A percentile compares a stretch with the other conserved stretches of the same genome.
Conservation (phyloP, 2,113 vertebrate species). For the Salvelinus sp. region DNA sequence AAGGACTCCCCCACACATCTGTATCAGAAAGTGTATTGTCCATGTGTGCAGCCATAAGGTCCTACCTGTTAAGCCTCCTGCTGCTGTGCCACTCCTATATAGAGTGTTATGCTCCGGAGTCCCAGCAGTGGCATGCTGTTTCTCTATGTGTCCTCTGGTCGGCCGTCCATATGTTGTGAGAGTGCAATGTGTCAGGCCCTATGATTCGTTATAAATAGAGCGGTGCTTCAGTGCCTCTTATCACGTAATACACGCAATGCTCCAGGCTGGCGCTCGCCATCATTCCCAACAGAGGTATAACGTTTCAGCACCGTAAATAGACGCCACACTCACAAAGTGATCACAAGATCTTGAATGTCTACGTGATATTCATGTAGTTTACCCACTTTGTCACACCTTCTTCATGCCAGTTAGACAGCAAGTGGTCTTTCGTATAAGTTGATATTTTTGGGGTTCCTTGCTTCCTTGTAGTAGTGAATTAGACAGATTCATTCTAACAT, state of each 20-base stretch:
- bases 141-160: conserved; percentile 36
- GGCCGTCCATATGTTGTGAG: conserved; percentile 37
- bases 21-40: neutral
- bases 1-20: neutral
- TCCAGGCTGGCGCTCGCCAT: conserved; percentile 24
- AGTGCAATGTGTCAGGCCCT: conserved; percentile 39
- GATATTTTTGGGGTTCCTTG: too few species aligned
- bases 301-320: conserved; percentile 69
- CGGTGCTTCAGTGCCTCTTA: conserved; percentile 41
- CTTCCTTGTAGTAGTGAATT: neutral
- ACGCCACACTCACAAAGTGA: conserved; percentile 22
- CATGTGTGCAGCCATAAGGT: neutral
- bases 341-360: conserved; percentile 6
- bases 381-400: neutral
- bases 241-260: conserved; percentile 68
- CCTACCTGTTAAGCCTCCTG: conserved; percentile 62
- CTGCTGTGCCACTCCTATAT: conserved; percentile 36
- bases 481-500: neutral
- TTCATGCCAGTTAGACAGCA: neutral
- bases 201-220: conserved; percentile 77
- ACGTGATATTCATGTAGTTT: conserved; percentile 19
- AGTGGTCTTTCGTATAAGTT: neutral
- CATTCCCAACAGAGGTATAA: conserved; percentile 59
- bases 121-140: conserved; percentile 35
- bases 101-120: conserved; percentile 30